Conservation (phyloP, 2,113 vertebrate genomes). For the Marmota monax region DNA sequence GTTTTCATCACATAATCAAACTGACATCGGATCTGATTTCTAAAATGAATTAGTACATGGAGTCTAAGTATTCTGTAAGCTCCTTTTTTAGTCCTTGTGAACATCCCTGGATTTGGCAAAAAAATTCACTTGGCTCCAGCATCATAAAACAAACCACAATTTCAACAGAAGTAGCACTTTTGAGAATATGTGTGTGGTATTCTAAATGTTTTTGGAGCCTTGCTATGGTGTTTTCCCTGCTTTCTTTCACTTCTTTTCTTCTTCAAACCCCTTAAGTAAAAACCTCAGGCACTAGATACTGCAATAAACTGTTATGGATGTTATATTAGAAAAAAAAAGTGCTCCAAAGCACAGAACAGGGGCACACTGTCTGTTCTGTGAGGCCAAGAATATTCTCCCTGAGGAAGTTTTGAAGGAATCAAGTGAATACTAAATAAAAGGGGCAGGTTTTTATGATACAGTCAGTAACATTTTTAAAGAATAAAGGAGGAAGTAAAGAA, state of each 20-base stretch:
- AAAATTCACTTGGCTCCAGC: neutral
- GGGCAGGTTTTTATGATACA: neutral
- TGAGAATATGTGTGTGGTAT: neutral
- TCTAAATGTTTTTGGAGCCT: slow-evolving; percentile 30
- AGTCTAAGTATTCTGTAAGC: neutral
- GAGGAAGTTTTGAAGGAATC: slow-evolving; percentile 33
- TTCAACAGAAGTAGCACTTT: slow-evolving; percentile 27
- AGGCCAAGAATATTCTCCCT: slow-evolving; percentile 31
- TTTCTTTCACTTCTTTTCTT: slow-evolving; percentile 27
- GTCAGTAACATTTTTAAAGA: neutral
- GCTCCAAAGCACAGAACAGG: neutral
- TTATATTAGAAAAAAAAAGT: slow-evolving; percentile 58
- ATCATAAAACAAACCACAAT: neutral
- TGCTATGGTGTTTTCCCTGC: neutral
- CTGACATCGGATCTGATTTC: neutral
- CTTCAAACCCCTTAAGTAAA: slow-evolving; percentile 52
- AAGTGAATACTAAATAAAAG: slow-evolving; percentile 6
- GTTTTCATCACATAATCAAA: neutral
- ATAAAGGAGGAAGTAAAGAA: neutral
- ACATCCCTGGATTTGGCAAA: neutral
- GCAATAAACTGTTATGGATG: slow-evolving; percentile 43
- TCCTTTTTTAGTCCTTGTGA: neutral
- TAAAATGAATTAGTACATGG: neutral
- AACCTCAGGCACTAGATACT: slow-evolving; percentile 16
- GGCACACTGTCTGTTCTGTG: neutral